Evolutionary conservation across 2,888 invertebrate species (phyloP), one percentile per base, ranked within the genome.

Genomic region (Melolontha melolontha): DNA sequence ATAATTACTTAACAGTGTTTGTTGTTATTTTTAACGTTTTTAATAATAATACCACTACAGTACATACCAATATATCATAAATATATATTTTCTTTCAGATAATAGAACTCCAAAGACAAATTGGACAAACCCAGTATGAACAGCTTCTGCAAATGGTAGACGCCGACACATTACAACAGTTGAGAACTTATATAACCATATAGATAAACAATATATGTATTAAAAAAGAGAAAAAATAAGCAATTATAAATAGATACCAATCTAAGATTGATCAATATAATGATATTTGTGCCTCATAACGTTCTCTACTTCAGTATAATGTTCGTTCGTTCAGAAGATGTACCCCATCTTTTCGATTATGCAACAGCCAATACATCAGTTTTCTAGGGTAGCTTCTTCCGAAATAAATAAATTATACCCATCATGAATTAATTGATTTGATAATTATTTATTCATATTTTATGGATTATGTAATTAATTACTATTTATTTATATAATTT

Each of bases 41-140:
- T n/a, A n/a, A n/a, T n/a, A n/a, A n/a, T 22, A 22, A 22, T 22
- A 22, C 4, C 22, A 22, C 22, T 22, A 22, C 22, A 22, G 2
- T 22, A 22, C 22, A 2, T 22, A 22, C 4, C 4, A 22, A 22
- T 22, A 22, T 22, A 22, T n/a, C n/a, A 22, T 22, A 2, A 22
- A 22, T 2, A 22, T 40, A 10, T 17, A 12, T 52, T 72, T 76
- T 74, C 73, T 85, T 85, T 22, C 85, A 94, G 90, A 81, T 94
- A 73, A 86, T 87, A 71, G 87, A 89, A 14, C 83, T 96, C 69
- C 90, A 91, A 77, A 86, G 86, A 69, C 90, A 92, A 80, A 84
- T 94, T n/a, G 95, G 95, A 0, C 86, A 87, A n/a, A 87, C 87
- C 52, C 88, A 89, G 8, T 96, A 93, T 80, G 89, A 92, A 67